Evolutionary conservation across 2,113 vertebrate species (phyloP), one percentile per base, ranked within the genome.

Genomic region (Leucopternis melanops): DNA sequence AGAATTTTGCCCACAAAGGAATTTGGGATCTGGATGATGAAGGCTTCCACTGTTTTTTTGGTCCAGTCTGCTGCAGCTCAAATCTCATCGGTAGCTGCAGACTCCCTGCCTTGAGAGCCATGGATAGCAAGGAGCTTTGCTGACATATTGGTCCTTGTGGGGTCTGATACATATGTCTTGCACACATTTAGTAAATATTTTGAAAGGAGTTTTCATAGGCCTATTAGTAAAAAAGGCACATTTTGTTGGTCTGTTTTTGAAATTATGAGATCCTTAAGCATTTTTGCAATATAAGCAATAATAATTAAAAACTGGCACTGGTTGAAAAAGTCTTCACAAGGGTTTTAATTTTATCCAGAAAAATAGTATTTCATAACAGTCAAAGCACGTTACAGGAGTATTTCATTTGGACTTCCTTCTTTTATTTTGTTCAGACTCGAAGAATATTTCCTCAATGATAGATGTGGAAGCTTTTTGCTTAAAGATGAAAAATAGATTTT

Each of bases 101-200:
- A 7, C 3, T 84, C 23, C 27, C 36, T 65, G 34, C 38, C 34
- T 21, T 52, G 38, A 54, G 42, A 55, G 27, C 16, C 31, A 65
- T 0, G 0, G 70, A 19, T 8, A 79, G 65, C 31, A 29, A 72
- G 13, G 31, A 57, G 16, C n/a, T 67, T 61, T 7, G 4, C 59
- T 74, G 69, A 42, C 19, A 31, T 16, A 5, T 16, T 11, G 36
- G n/a, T 63, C 58, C 23, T 42, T 67, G 22, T 22, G n/a, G 45
- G 5, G 25, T 16, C 71, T 86, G 58, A 38, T 10, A 31, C 12
- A 4, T 16, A 13, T 8, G 0, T 44, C 52, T 57, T 61, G 36
- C 16, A 75, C 5, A 17, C 1, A 2, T 42, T 55, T 29, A 38
- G 11, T 27, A 49, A 90, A 31, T 49, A n/a, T 49, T 88, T 77